Base-by-base conservation (phyloP, 2,797 vertebrate genomes). In the Phataginus tetradactyla region DNA sequence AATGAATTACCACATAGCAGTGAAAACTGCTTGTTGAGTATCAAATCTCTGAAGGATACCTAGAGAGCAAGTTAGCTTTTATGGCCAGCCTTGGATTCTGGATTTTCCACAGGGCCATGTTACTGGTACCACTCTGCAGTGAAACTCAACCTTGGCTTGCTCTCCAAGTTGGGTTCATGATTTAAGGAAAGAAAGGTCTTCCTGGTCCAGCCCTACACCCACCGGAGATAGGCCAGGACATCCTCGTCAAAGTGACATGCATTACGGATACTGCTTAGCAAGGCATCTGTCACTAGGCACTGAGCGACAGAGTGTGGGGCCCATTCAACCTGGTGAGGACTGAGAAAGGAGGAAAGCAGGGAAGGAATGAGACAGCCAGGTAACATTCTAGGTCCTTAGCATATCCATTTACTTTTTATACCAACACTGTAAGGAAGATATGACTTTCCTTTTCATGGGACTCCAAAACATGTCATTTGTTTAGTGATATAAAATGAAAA, bases 391-490 rank as follows among this genome's bases (percentile, higher is more conserved):
- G 51, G 6, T 15, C 63, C 74, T 34, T 23, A 49, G 34, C 7
- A n/a, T 69, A 69, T 1, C 34, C 66, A 84, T 69, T 55, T 25
- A 55, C 68, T 81, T 63, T 86, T 84, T 59, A 61, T 6, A 79
- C 17, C 39, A 90, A 74, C 21, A n/a, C 37, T 25, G 13, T 23
- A 25, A 86, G 21, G 74, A 91, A 79, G 32, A 83, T 21, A 15
- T 2, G 7, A 17, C 20, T 83, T 68, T 81, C 34, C n/a, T 49
- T 32, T 64, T 18, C 51, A 64, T 42, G 18, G 72, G 42, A 39
- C 34, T 91, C 86, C 75, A 21, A 87, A 96, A 93, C 68, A 91
- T 4, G 79, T 91, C 91, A 93, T 39, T 84, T 79, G 51, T 39
- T 83, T 68, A 63, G 57, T 29, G 37, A 53, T 15, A 42, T 37